Conservation (phyloP, 2,113 vertebrate species). For the Odobenus rosmarus region DNA sequence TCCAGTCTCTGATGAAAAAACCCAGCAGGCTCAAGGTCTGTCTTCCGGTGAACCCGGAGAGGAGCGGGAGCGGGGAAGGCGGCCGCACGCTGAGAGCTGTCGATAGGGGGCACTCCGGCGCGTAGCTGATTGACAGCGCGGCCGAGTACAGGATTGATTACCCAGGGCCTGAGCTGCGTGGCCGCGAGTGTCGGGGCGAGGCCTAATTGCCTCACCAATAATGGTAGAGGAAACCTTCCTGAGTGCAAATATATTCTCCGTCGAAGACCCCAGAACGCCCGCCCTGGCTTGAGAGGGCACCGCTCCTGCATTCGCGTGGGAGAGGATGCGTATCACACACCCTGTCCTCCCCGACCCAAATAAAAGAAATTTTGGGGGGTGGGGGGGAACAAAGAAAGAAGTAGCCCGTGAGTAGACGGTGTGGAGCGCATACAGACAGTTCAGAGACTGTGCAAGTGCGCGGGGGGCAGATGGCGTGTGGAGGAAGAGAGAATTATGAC, state of each 20-base stretch:
- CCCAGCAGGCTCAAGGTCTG: conserved; percentile 65
- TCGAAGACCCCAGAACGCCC: not conserved
- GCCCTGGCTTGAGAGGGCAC: not conserved
- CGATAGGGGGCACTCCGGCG: conserved; percentile 47
- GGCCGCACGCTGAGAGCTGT: not conserved
- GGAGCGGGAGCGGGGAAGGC: not conserved
- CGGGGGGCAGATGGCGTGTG: not conserved
- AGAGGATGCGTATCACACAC: not conserved
- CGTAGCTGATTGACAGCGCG: conserved; percentile 55
- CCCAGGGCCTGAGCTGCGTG: not conserved
- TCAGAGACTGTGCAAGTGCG: not conserved
- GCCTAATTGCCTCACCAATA: conserved; percentile 13
- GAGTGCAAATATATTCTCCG: not conserved
- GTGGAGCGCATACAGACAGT: not conserved
- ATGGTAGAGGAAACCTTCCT: conserved; percentile 40
- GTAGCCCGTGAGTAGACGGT: not conserved
- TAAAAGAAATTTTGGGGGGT: not conserved
- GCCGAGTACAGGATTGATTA: conserved; percentile 52
- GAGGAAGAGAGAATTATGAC: conserved; percentile 25
- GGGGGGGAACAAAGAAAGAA: not conserved
- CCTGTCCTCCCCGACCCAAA: not conserved
- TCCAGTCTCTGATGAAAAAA: conserved; percentile 63
- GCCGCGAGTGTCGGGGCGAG: not conserved
- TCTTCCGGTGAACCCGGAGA: conserved; percentile 8
- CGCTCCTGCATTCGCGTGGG: not conserved